Evolutionary conservation across 2,888 invertebrate species (phyloP), one percentile per base, ranked within the genome.

Genomic region (Luffia ferchaultella): DNA sequence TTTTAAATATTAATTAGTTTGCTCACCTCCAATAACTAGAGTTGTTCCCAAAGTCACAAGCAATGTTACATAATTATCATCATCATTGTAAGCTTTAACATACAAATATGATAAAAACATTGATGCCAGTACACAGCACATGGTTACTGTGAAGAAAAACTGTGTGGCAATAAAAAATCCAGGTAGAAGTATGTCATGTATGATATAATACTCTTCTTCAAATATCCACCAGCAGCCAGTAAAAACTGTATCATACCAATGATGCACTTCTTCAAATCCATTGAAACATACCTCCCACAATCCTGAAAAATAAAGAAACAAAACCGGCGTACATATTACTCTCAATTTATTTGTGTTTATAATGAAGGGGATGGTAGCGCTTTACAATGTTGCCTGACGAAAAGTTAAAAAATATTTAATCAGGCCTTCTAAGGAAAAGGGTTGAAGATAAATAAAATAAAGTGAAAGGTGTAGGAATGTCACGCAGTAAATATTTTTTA

Each of bases 221-320:
- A 97, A 96, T 53, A 98, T 93, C 96, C 97, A 98, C 93, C 96
- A 96, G 67, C 98, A 98, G 0, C 95, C 95, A 16, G 85, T 87
- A 62, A 95, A 95, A 49, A 86, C 85, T 2, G 89, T 90, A 63
- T 97, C 95, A 75, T 97, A 97, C 71, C 90, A 88, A 57, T 92
- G 90, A 59, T 92, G 91, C 2, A 93, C 89, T 68, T 97, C 97
- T 73, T 92, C 90, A 68, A 96, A 96, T 45, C 92, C 87, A 61
- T 90, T 87, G 62, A 98, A 95, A 69, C 98, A 98, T 2, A 96
- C 95, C 73, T 96, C 93, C 98, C 98, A 98, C 40, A 98, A 83
- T 20, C 98, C 98, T 90, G 71, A 16, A 86, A 30, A 78, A 55
- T 19, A 7, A 50, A 49, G 30, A 20, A 20, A 30, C 3, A 30